Conservation (phyloP, 1,140 invertebrate genomes). For the Ladona fulva region DNA sequence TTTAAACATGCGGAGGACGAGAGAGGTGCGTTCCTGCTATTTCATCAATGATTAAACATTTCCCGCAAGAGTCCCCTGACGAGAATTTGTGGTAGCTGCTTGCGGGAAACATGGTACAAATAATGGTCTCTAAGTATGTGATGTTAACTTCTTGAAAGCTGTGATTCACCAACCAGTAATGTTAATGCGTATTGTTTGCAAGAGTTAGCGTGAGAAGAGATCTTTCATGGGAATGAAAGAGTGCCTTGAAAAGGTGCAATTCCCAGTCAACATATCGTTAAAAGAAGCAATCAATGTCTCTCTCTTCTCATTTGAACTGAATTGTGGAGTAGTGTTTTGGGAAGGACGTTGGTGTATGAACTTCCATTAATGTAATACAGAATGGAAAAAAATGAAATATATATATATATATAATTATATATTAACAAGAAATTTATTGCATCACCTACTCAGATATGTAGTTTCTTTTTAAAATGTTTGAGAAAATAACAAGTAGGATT, state of each 20-base stretch:
- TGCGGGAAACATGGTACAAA: slow-evolving; percentile 4
- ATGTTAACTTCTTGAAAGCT: slow-evolving; percentile 6
- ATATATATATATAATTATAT: slow-evolving; percentile 6
- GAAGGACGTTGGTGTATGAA: not conserved
- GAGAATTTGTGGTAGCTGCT: not conserved
- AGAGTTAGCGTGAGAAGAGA: not conserved
- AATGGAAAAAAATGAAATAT: not conserved
- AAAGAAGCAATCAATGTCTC: not conserved
- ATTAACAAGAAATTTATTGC: slow-evolving; percentile 1
- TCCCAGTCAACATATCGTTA: slow-evolving; percentile 5
- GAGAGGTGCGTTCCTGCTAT: not conserved
- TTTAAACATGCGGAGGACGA: slow-evolving; percentile 2
- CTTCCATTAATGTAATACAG: not conserved
- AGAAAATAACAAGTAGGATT: too few relatives aligned
- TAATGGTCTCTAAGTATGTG: slow-evolving; percentile 9
- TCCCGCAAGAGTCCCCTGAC: not conserved
- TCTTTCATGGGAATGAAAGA: not conserved
- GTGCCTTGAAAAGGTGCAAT: not conserved
- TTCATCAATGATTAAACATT: not conserved
- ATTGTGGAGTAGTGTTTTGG: not conserved
- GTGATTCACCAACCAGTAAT: slow-evolving; percentile 9
- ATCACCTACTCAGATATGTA: not conserved
- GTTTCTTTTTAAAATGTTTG: not conserved
- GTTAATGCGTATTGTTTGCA: not conserved
- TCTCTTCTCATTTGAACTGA: slow-evolving; percentile 9